phyloP scores from a whole-genome alignment of 2,888 invertebrate species.

The Dyspetes luteomarginatus region DNA sequence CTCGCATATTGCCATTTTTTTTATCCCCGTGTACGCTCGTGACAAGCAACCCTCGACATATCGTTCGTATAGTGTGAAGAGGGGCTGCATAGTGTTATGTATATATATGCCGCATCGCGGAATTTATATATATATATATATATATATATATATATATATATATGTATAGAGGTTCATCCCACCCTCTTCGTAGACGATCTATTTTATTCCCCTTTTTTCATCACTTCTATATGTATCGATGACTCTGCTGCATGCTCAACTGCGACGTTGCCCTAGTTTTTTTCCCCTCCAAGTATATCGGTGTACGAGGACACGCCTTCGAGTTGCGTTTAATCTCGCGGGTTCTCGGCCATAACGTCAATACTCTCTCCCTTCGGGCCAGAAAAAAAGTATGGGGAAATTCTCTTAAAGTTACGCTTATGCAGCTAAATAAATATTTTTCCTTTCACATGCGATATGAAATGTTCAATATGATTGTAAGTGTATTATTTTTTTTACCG shows the following conservation, averaged over 20 bases:
- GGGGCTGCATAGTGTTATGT: slow-evolving; percentile 22
- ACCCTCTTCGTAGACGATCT: slow-evolving; percentile 15
- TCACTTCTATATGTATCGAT: slow-evolving; percentile 30
- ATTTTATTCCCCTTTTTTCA: slow-evolving; percentile 41
- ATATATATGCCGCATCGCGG: not conserved
- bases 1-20: slow-evolving; percentile 26
- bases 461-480: too few relatives aligned
- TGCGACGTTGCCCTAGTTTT: slow-evolving; percentile 36
- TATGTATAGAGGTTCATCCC: not conserved
- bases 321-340: slow-evolving; percentile 34
- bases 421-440: slow-evolving; percentile 7
- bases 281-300: not conserved
- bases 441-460: not conserved
- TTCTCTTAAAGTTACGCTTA: not conserved
- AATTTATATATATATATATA: not conserved
- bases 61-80: slow-evolving; percentile 32
- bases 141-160: not conserved
- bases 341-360: slow-evolving; percentile 13
- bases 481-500: too few relatives aligned
- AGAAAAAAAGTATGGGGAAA: not conserved
- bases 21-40: slow-evolving; percentile 31
- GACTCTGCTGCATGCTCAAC: slow-evolving; percentile 11
- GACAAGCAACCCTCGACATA: slow-evolving; percentile 50
- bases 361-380: slow-evolving; percentile 3
- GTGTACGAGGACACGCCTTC: slow-evolving; percentile 22